Conservation (phyloP, 1,140 invertebrate genomes). For the Agrilus planipennis region DNA sequence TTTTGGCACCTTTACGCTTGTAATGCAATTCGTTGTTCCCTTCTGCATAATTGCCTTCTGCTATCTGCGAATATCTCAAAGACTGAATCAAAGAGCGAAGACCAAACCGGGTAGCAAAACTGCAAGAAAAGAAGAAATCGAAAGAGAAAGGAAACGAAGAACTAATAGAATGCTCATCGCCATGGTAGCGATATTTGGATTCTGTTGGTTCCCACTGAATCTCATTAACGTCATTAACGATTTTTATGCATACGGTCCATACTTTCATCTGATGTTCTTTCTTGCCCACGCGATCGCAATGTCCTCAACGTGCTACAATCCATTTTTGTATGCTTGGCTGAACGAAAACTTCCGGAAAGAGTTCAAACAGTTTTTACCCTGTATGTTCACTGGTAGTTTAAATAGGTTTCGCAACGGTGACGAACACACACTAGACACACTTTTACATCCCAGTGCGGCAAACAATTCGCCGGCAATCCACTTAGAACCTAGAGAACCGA, state of each 20-base stretch:
- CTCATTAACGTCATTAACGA: slow-evolving; percentile 77
- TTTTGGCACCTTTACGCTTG: slow-evolving; percentile 74
- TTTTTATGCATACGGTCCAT: slow-evolving; percentile 57
- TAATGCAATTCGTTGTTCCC: slow-evolving; percentile 87
- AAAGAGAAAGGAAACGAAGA: slow-evolving; percentile 55
- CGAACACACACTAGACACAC: slow-evolving; percentile 22
- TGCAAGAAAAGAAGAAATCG: slow-evolving; percentile 58
- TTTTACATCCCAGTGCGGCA: slow-evolving; percentile 21
- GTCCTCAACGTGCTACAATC: slow-evolving; percentile 88
- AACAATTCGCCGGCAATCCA: slow-evolving; percentile 20
- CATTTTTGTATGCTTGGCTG: slow-evolving; percentile 83
- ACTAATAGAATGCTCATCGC: slow-evolving; percentile 92
- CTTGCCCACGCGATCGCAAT: slow-evolving; percentile 84
- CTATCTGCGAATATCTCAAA: slow-evolving; percentile 80
- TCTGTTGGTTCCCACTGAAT: slow-evolving; percentile 93
- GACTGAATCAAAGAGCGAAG: slow-evolving; percentile 62
- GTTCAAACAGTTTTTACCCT: slow-evolving; percentile 72
- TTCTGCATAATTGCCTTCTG: slow-evolving; percentile 88
- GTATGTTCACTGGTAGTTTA: slow-evolving; percentile 35
- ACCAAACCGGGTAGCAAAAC: slow-evolving; percentile 67
- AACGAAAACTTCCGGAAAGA: slow-evolving; percentile 96
- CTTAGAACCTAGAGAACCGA: slow-evolving; percentile 23
- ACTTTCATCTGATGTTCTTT: slow-evolving; percentile 76
- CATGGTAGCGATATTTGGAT: slow-evolving; percentile 89
- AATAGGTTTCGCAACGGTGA: slow-evolving; percentile 20